Conservation (phyloP, 1,140 invertebrate species). For the Hycleus cichorii region DNA sequence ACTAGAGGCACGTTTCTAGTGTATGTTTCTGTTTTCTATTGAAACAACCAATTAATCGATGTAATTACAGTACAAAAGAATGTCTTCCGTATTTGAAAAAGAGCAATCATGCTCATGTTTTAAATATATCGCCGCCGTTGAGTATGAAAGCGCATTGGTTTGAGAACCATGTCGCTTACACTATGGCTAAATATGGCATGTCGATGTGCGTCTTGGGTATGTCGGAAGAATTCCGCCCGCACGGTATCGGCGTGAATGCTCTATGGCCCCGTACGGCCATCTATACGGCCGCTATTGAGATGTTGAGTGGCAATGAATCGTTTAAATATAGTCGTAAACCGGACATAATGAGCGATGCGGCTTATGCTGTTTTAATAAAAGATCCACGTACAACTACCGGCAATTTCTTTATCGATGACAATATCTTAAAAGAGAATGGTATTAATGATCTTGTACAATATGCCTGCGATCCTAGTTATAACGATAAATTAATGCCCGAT, state of each 20-base stretch:
- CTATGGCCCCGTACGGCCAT: conserved; percentile 92
- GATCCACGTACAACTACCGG: conserved; percentile 76
- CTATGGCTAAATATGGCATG: conserved; percentile 99
- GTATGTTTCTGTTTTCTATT: conserved; percentile 47
- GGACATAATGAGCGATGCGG: conserved; percentile 93
- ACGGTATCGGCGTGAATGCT: conserved; percentile 90
- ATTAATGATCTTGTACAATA: conserved; percentile 84
- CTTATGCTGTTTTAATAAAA: conserved; percentile 79
- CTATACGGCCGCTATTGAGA: conserved; percentile 92
- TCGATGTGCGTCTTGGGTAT: conserved; percentile 97
- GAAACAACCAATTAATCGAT: not conserved
- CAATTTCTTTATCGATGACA: conserved; percentile 92
- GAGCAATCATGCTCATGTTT: conserved; percentile 87
- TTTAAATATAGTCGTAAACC: conserved; percentile 63
- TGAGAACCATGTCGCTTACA: conserved; percentile 88
- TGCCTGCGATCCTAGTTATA: conserved; percentile 64
- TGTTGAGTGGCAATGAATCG: conserved; percentile 71
- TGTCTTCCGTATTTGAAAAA: conserved; percentile 87
- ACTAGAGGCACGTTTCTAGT: conserved; percentile 86
- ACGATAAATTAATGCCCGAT: conserved; percentile 71
- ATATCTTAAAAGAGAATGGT: conserved; percentile 71
- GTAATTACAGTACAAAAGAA: conserved; percentile 71
- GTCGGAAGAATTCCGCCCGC: conserved; percentile 80
- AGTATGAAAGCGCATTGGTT: conserved; percentile 91
- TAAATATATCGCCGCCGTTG: conserved; percentile 93